phyloP scores from a whole-genome alignment of 2,113 vertebrate species.

The Corynorhinus townsendii region DNA sequence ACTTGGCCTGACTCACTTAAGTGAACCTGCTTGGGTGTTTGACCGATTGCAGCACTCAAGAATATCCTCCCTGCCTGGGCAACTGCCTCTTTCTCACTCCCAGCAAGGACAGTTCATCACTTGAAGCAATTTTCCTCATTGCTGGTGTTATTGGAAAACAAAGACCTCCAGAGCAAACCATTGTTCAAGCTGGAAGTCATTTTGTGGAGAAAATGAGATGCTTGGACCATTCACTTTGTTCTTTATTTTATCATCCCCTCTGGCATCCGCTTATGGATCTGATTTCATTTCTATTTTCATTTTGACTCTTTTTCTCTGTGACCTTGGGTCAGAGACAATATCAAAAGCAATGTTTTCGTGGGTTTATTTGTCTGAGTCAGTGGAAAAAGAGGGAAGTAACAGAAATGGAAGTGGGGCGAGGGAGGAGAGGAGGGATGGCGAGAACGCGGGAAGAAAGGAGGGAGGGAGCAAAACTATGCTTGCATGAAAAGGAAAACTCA shows the following conservation, averaged over 20 bases:
- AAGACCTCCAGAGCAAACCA: slow-evolving; percentile 1
- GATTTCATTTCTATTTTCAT: slow-evolving; percentile 60
- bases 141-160: neutral
- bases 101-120: neutral
- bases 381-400: neutral
- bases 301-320: slow-evolving; percentile 27
- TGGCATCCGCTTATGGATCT: neutral
- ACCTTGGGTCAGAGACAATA: slow-evolving; percentile 47
- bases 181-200: slow-evolving; percentile 37
- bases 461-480: neutral
- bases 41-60: neutral
- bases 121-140: neutral
- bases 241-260: slow-evolving; percentile 32
- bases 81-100: neutral
- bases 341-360: slow-evolving; percentile 11
- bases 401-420: neutral
- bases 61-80: neutral
- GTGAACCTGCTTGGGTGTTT: neutral
- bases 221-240: neutral
- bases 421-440: rapidly evolving
- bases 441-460: neutral
- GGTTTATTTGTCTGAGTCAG: slow-evolving; percentile 43
- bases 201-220: slow-evolving; percentile 32
- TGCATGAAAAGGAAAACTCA: neutral
- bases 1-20: neutral